These are phyloP conservation scores for Cordilura impudica DNA, from an alignment of 2,888 invertebrate genomes.

Conservation along the genomic window DNA sequence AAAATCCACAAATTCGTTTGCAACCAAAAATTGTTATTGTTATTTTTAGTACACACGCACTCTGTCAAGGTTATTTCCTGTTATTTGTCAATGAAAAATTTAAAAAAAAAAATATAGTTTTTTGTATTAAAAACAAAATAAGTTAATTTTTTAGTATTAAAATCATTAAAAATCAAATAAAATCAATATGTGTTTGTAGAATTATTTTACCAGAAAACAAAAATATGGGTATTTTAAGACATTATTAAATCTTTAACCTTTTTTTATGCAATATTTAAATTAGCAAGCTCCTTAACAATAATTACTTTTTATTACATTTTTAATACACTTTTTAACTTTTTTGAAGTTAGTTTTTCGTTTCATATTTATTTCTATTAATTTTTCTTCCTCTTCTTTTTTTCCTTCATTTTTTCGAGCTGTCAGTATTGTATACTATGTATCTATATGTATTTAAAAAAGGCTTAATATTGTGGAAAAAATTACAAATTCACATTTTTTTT, in stretches of 20 bases:
- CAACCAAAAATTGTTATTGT: conserved; percentile 66
- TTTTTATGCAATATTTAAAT: neutral
- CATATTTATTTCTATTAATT: conserved; percentile 8
- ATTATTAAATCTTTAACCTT: no score
- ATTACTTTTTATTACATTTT: neutral
- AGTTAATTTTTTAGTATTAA: neutral
- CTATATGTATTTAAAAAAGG: conserved; percentile 58
- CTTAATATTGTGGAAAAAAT: conserved; percentile 48
- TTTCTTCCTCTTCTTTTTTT: conserved; percentile 24
- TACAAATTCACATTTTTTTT: conserved; percentile 50
- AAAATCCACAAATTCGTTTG: no score
- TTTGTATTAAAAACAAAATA: neutral
- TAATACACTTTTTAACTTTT: neutral
- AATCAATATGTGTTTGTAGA: neutral
- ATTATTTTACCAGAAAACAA: no score
- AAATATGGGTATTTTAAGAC: no score
- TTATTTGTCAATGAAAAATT: conserved; percentile 55
- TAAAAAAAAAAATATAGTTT: neutral
- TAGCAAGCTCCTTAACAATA: neutral
- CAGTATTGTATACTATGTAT: conserved; percentile 66
- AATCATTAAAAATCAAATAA: neutral
- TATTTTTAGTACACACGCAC: conserved; percentile 68
- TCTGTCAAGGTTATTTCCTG: conserved; percentile 70
- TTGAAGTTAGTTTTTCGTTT: neutral
- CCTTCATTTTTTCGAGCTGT: conserved; percentile 47